phyloP scores from a whole-genome alignment of 2,113 vertebrate species.

The Eudorcas thomsonii region DNA sequence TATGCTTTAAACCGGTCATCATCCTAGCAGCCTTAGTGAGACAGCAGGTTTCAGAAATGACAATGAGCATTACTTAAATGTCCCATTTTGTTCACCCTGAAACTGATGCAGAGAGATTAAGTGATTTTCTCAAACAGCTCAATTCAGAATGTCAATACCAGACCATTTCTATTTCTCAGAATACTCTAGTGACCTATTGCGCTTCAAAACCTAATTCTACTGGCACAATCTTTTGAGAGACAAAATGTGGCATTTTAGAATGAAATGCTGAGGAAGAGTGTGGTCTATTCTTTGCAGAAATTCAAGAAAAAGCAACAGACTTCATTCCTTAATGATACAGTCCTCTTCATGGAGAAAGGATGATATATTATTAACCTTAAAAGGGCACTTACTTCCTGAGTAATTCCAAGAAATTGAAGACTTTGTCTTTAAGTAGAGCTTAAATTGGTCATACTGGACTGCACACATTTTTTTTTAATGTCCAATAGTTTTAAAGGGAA shows the following conservation, averaged over 20 bases:
- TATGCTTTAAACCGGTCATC: neutral
- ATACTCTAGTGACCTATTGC: constrained; percentile 15
- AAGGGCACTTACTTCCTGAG: neutral
- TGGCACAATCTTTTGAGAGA: constrained; percentile 16
- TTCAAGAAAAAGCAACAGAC: constrained; percentile 25
- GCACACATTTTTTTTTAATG: neutral
- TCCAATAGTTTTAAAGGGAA: neutral
- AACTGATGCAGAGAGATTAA: constrained; percentile 4
- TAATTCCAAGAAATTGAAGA: constrained; percentile 36
- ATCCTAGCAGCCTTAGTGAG: neutral
- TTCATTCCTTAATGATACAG: neutral
- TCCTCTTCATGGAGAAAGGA: neutral
- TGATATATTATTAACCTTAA: neutral
- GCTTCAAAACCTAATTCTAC: constrained; percentile 4
- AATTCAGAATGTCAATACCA: constrained; percentile 46
- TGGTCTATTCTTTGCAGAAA: neutral
- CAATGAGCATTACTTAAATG: constrained; percentile 5
- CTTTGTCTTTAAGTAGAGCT: constrained; percentile 29
- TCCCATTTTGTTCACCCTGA: constrained; percentile 8
- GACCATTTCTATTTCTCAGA: constrained; percentile 28
- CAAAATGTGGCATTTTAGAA: constrained; percentile 24
- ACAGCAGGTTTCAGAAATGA: neutral
- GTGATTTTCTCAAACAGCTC: constrained; percentile 33
- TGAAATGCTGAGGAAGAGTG: neutral
- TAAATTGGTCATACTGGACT: neutral